Conservation (phyloP, 2,888 invertebrate genomes). For the Erebia ligea region DNA sequence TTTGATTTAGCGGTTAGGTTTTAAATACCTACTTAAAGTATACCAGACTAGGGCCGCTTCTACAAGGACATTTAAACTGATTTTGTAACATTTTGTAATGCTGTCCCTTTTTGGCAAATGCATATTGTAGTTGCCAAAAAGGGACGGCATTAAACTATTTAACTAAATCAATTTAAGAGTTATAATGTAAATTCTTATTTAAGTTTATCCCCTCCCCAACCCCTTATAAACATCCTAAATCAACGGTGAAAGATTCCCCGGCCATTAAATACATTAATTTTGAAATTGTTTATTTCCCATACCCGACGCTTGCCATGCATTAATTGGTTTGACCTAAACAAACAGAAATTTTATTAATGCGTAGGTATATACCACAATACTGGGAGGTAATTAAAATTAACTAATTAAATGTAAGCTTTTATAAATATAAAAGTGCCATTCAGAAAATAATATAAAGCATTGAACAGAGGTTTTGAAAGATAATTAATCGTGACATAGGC, state of each 20-base stretch:
- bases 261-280: conserved; percentile 28
- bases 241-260: conserved; percentile 1
- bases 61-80: no score
- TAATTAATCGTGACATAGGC: no score
- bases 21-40: no score
- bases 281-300: conserved; percentile 37
- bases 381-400: conserved; percentile 26
- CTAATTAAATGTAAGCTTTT: conserved; percentile 13
- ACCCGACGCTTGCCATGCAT: conserved; percentile 35
- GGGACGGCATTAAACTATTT: no score
- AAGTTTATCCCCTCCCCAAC: background rate
- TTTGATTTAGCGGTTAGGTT: no score
- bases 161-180: no score
- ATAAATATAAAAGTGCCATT: background rate
- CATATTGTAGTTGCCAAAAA: no score
- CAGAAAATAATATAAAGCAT: background rate
- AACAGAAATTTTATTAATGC: conserved; percentile 73
- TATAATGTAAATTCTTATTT: background rate
- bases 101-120: no score
- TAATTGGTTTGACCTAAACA: conserved; percentile 61
- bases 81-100: no score
- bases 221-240: conserved; percentile 9
- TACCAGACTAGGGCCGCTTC: no score
- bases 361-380: conserved; percentile 48
- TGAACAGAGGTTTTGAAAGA: no score